phyloP scores from a whole-genome alignment of 2,888 invertebrate species.

The Idaea aversata region DNA sequence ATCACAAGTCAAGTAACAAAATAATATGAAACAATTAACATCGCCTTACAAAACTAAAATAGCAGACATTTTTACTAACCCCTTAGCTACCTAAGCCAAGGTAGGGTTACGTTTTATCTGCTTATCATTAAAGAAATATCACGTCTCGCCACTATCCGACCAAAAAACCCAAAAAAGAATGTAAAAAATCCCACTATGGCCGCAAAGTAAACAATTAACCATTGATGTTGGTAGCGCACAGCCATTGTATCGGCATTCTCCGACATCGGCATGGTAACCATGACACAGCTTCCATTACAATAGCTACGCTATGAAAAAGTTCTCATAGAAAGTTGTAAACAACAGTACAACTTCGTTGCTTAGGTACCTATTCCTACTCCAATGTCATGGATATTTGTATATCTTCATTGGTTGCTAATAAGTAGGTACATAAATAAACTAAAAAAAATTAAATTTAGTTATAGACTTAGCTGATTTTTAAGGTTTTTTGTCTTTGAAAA shows the following conservation, averaged over 20 bases:
- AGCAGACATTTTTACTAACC: too few species aligned
- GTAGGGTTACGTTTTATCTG: too few species aligned
- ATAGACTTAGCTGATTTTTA: too few species aligned
- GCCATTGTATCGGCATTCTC: neutral
- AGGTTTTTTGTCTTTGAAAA: too few species aligned
- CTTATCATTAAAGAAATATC: too few species aligned
- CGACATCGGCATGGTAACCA: slow-evolving; percentile 16
- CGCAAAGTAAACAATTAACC: neutral
- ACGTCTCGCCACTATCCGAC: neutral
- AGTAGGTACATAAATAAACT: neutral
- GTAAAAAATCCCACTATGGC: neutral
- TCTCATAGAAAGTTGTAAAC: slow-evolving; percentile 72
- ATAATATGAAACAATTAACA: too few species aligned
- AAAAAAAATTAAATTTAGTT: too few species aligned
- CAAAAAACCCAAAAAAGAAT: neutral
- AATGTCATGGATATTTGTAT: neutral
- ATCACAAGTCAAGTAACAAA: too few species aligned
- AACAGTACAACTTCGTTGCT: slow-evolving; percentile 16
- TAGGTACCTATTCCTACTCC: neutral
- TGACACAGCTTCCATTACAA: slow-evolving; percentile 39
- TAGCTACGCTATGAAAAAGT: slow-evolving; percentile 36
- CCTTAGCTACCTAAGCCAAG: too few species aligned
- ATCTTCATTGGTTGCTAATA: neutral
- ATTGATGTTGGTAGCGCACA: neutral
- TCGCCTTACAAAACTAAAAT: too few species aligned